Evolutionary conservation across 1,140 invertebrate species (phyloP).

Genomic region (Sycophila sp.): DNA sequence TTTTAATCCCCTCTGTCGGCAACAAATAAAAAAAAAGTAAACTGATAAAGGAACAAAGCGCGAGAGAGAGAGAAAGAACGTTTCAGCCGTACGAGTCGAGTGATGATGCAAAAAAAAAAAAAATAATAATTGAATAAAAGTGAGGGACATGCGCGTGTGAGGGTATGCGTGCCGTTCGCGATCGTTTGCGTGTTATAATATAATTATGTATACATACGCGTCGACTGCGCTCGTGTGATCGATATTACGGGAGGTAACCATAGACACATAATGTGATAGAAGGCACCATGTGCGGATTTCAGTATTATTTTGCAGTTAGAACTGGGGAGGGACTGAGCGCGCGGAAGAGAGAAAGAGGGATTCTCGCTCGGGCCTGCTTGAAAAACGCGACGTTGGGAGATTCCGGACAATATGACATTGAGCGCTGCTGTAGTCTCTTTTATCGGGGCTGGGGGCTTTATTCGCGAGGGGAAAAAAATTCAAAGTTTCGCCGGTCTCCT

Average conservation of each 20-base stretch:
- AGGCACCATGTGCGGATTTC: conserved; percentile 66
- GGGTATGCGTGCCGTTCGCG: conserved; percentile 30
- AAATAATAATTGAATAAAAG: no score
- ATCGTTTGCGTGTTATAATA: conserved; percentile 23
- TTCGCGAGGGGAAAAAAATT: no score
- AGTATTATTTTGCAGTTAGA: conserved; percentile 66
- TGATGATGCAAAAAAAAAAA: not conserved
- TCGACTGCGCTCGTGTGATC: conserved; percentile 43
- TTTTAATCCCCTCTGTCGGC: conserved; percentile 59
- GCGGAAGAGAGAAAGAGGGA: conserved; percentile 36
- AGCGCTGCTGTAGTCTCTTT: no score
- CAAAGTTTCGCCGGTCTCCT: no score
- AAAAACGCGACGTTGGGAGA: not conserved
- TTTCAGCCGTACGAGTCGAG: conserved; percentile 6
- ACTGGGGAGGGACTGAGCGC: conserved; percentile 32
- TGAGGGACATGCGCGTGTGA: conserved; percentile 29
- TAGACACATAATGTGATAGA: conserved; percentile 64
- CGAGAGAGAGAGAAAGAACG: not conserved
- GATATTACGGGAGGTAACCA: conserved; percentile 49
- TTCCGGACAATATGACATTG: not conserved
- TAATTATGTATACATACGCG: conserved; percentile 14
- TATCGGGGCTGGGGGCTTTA: no score
- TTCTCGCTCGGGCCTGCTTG: no score
- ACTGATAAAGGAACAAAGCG: not conserved
- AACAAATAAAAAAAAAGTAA: not conserved